Percentiles rank a stretch among this genome's conserved stretches.
phyloP scores from a whole-genome alignment of 2,113 vertebrate genomes.

The Psettodes erumei region DNA sequence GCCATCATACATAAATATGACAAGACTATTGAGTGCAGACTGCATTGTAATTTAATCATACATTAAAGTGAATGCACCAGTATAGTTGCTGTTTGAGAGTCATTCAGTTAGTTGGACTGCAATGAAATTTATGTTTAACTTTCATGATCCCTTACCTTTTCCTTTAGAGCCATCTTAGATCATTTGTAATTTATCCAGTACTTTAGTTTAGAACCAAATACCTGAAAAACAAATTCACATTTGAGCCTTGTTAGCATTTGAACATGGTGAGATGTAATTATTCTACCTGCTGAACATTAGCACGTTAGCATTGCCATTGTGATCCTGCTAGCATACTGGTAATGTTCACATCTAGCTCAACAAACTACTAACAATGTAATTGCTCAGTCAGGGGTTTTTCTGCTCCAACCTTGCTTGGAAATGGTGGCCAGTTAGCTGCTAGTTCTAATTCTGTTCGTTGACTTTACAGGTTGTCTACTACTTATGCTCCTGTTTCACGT shows the following conservation, averaged over 20 bases:
- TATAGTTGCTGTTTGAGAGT: not conserved
- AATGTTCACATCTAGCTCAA: no score
- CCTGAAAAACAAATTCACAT: no score
- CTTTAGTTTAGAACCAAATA: no score
- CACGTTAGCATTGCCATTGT: not conserved
- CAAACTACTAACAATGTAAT: not conserved
- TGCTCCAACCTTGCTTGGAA: not conserved
- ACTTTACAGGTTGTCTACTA: not conserved
- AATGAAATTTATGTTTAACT: not conserved
- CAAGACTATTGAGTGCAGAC: no score
- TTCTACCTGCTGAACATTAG: not conserved
- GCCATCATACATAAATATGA: no score
- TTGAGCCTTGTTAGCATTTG: not conserved
- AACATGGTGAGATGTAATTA: no score
- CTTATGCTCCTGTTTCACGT: not conserved
- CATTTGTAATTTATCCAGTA: not conserved
- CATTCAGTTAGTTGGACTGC: not conserved
- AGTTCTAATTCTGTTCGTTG: not conserved
- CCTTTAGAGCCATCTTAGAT: not conserved
- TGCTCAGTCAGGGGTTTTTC: not conserved
- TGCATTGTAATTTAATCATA: not conserved
- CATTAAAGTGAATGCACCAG: not conserved
- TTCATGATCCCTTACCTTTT: not conserved
- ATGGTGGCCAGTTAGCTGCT: not conserved
- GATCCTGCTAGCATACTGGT: not conserved